A percentile compares a stretch with the other conserved stretches of the same genome.
Conservation (phyloP, 2,113 vertebrate genomes). For the Motacilla alba region DNA sequence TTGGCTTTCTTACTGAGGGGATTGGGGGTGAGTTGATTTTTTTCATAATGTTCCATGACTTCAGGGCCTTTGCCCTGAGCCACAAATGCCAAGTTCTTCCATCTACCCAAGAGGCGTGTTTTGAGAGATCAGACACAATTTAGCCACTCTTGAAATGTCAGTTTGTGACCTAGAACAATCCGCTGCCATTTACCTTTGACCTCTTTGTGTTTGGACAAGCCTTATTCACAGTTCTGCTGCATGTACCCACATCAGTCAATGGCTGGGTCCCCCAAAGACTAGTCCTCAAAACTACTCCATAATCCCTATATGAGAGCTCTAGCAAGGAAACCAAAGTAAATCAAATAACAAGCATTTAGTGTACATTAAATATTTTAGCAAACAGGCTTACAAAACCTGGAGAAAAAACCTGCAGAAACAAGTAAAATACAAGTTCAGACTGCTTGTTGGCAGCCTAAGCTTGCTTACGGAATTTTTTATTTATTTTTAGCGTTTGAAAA, state of each 20-base stretch:
- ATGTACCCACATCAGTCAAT: background rate
- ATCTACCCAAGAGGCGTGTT: background rate
- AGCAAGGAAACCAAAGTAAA: background rate
- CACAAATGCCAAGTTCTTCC: background rate
- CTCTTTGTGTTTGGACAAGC: background rate
- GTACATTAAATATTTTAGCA: background rate
- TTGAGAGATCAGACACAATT: background rate
- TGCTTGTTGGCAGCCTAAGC: background rate
- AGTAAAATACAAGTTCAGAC: slow-evolving; percentile 5
- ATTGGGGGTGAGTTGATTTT: background rate
- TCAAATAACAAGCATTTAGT: background rate
- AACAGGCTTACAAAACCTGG: background rate
- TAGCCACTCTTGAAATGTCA: background rate
- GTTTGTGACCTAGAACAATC: background rate
- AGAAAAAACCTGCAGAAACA: slow-evolving; percentile 29
- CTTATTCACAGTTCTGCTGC: background rate
- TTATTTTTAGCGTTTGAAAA: slow-evolving; percentile 23
- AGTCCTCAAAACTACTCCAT: background rate
- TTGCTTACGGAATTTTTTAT: background rate
- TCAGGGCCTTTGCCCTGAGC: background rate
- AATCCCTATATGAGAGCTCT: background rate
- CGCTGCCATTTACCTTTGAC: background rate
- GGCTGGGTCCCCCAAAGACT: background rate
- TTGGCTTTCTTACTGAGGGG: background rate
- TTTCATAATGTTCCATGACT: background rate